Conservation (phyloP, 2,797 vertebrate genomes). For the Decapterus maruadsi region DNA sequence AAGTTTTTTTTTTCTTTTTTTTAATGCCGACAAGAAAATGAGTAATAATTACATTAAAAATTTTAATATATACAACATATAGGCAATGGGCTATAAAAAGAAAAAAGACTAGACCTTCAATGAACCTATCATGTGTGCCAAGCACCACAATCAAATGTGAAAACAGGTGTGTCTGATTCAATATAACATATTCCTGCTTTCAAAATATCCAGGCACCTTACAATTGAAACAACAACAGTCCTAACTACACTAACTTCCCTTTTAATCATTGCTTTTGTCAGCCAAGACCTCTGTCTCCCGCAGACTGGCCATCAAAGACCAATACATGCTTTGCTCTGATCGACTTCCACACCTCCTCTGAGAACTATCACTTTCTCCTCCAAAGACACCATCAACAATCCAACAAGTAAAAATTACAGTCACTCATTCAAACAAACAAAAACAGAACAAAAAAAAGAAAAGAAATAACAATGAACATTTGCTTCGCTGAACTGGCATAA, state of each 20-base stretch:
- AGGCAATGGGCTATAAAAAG: slow-evolving; percentile 40
- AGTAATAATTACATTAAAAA: slow-evolving; percentile 48
- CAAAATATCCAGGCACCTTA: slow-evolving; percentile 43
- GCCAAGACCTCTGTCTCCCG: not conserved
- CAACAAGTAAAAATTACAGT: slow-evolving; percentile 33
- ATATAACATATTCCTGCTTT: slow-evolving; percentile 21
- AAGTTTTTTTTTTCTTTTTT: slow-evolving; percentile 24
- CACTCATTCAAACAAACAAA: slow-evolving; percentile 24
- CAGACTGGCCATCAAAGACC: slow-evolving; percentile 3
- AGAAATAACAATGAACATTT: slow-evolving; percentile 25
- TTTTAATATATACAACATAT: slow-evolving; percentile 53
- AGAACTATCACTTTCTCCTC: slow-evolving; percentile 2
- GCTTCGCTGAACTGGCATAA: slow-evolving; percentile 61
- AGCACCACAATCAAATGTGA: slow-evolving; percentile 56
- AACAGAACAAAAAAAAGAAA: slow-evolving; percentile 16
- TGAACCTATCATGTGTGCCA: slow-evolving; percentile 33
- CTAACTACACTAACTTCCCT: slow-evolving; percentile 55
- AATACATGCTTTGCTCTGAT: slow-evolving; percentile 8
- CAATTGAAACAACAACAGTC: slow-evolving; percentile 24
- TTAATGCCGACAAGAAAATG: slow-evolving; percentile 45
- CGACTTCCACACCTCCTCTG: slow-evolving; percentile 20
- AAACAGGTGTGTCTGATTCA: slow-evolving; percentile 21
- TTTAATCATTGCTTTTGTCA: slow-evolving; percentile 49
- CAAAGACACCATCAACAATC: slow-evolving; percentile 6
- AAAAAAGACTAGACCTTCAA: slow-evolving; percentile 19